These are phyloP conservation scores for Centruroides sculpturatus DNA, from an alignment of 1,140 invertebrate species.

Conservation along the genomic window DNA sequence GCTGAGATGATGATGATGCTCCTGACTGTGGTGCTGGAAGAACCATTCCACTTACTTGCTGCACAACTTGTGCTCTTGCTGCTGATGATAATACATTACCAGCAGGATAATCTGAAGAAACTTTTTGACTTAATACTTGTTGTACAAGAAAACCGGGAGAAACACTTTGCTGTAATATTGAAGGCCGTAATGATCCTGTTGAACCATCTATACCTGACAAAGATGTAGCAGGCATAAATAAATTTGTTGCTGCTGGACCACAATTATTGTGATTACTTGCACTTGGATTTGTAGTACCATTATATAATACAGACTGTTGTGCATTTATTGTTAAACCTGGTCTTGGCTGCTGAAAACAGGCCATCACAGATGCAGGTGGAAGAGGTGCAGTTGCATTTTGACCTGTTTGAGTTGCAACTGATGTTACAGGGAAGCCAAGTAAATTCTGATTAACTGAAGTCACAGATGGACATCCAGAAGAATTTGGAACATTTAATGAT, in stretches of 20 bases:
- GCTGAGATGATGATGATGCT: constrained; percentile 5
- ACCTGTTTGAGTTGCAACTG: no score
- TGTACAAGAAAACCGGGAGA: constrained; percentile 9
- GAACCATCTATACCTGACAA: constrained; percentile 4
- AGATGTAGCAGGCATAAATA: constrained; percentile 11
- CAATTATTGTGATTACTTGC: neutral
- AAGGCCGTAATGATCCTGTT: constrained; percentile 2
- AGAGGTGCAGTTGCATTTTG: no score
- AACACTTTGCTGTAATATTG: constrained; percentile 8
- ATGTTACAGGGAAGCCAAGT: no score
- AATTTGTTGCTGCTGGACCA: constrained; percentile 3
- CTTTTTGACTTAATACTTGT: constrained; percentile 12
- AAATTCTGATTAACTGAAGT: no score
- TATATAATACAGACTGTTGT: no score
- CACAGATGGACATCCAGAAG: no score
- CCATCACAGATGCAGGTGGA: no score
- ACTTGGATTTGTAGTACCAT: no score
- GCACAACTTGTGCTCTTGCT: constrained; percentile 11
- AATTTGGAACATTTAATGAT: no score
- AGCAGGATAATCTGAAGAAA: constrained; percentile 8
- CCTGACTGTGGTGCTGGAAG: constrained; percentile 5
- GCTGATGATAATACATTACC: constrained; percentile 7
- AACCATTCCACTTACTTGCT: constrained; percentile 14
- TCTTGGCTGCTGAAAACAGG: no score
- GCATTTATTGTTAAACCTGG: no score